A percentile compares a stretch with the other conserved stretches of the same genome.
Conservation (phyloP, 2,888 invertebrate genomes). For the Ichneumoninae sp. region DNA sequence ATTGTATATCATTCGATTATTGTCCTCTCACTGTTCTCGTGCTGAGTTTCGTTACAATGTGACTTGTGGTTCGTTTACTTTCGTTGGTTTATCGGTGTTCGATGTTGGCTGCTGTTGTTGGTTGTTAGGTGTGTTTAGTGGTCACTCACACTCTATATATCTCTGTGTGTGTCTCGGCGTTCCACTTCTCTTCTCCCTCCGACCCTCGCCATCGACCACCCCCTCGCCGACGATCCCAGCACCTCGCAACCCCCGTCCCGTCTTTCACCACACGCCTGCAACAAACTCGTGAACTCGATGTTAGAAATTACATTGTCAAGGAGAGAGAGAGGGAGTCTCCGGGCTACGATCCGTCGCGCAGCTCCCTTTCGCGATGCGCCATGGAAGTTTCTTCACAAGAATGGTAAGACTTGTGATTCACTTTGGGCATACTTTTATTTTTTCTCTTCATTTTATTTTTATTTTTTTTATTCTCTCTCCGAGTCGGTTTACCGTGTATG, state of each 20-base stretch:
- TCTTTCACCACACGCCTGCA: slow-evolving; percentile 65
- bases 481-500: neutral
- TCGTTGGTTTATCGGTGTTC: slow-evolving; percentile 83
- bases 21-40: slow-evolving; percentile 79
- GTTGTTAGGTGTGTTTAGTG: slow-evolving; percentile 84
- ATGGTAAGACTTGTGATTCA: slow-evolving; percentile 66
- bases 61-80: slow-evolving; percentile 83
- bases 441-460: slow-evolving; percentile 5
- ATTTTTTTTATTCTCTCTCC: slow-evolving; percentile 11
- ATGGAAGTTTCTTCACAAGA: slow-evolving; percentile 50
- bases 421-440: slow-evolving; percentile 50
- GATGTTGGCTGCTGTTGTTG: slow-evolving; percentile 84
- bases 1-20: slow-evolving; percentile 76
- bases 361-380: neutral
- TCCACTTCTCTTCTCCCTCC: slow-evolving; percentile 65
- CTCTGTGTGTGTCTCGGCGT: slow-evolving; percentile 77
- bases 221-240: slow-evolving; percentile 71
- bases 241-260: slow-evolving; percentile 70
- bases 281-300: slow-evolving; percentile 75
- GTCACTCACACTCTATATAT: slow-evolving; percentile 74
- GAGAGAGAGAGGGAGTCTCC: slow-evolving; percentile 39
- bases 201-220: slow-evolving; percentile 48
- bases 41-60: slow-evolving; percentile 81
- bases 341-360: slow-evolving; percentile 41
- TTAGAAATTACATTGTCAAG: slow-evolving; percentile 74